phyloP scores from a whole-genome alignment of 1,140 invertebrate genomes.

The Drosophila obscura region DNA sequence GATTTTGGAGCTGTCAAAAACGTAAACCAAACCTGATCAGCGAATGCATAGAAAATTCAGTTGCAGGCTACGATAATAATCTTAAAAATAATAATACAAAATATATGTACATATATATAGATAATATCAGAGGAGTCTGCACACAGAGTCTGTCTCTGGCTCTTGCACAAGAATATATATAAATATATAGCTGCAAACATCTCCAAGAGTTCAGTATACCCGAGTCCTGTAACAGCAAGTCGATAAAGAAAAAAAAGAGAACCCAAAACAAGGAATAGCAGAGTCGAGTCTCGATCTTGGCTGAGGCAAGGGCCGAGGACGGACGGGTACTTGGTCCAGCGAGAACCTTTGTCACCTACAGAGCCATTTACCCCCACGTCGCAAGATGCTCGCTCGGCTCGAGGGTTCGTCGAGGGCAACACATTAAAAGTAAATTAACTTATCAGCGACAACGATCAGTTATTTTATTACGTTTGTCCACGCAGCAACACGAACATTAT shows the following conservation, averaged over 20 bases:
- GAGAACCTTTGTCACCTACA: conserved; percentile 76
- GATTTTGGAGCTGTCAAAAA: too few species aligned
- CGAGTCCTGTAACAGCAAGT: too few species aligned
- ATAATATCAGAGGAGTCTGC: too few species aligned
- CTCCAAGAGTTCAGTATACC: too few species aligned
- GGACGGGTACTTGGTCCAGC: conserved; percentile 6
- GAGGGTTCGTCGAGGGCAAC: conserved; percentile 58
- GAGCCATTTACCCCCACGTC: conserved; percentile 72
- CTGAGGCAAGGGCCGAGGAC: conserved; percentile 1
- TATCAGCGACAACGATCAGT: conserved; percentile 83
- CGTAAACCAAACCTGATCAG: too few species aligned
- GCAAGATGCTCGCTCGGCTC: conserved; percentile 14
- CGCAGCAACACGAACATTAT: conserved; percentile 83
- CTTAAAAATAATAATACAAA: too few species aligned
- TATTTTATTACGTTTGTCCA: conserved; percentile 84
- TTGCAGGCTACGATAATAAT: too few species aligned
- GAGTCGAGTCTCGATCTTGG: conserved; percentile 4
- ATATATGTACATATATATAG: too few species aligned
- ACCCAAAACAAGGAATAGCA: not conserved
- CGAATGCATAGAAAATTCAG: too few species aligned
- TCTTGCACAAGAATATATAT: too few species aligned
- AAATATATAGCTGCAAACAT: too few species aligned
- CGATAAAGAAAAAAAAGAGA: conserved; percentile 5
- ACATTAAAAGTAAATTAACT: conserved; percentile 84
- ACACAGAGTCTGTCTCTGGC: too few species aligned